Evolutionary conservation across 35 echinoderm and acorn worm species (phyloP), one percentile per base, ranked within the genome.

Genomic region (Lytechinus pictus): DNA sequence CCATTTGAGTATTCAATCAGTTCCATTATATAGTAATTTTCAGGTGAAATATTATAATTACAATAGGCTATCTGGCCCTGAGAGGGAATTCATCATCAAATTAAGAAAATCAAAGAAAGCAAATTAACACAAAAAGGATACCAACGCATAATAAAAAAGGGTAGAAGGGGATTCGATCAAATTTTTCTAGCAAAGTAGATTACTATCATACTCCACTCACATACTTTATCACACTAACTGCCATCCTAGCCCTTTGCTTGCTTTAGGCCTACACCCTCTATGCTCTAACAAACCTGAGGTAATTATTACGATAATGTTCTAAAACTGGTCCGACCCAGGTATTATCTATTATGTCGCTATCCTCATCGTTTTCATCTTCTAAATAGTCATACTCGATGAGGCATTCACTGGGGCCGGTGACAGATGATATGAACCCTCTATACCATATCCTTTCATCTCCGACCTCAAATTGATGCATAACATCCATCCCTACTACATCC

Each of bases 351-450:
- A 55, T 61, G 28, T 54, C 24, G 27, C 86, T 61, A 72, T 54
- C 54, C 28, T 96, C 95, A 3, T 95, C 94, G 86, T 86, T 92
- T 27, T 56, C 95, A 10, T 94, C 95, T 55, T 86, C 92, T 94
- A 96, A 9, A 54, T 21, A 72, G 12, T 96, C 95, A 56, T 96
- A 56, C 92, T 96, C 95, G 9, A 92, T 91, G 14, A 93, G 27
- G 86, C 89, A 92, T 96, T 53, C 95, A 93, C 56, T 52, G 10
- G 56, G 86, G 3, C 94, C 86, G 53, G 51, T 52, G 9, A 11
- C 33, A 88, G 24, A 12, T 53, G 21, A 86, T 14, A 95, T 86
- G 14, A 53, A 55, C 13, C 94, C 94, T 24, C 33, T 54, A 28
- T 86, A 95, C 94, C 94, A 95, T n/a, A 95, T 29, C 10, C 33